phyloP scores from a whole-genome alignment of 2,888 invertebrate species.

The Cataglyphis livida region DNA sequence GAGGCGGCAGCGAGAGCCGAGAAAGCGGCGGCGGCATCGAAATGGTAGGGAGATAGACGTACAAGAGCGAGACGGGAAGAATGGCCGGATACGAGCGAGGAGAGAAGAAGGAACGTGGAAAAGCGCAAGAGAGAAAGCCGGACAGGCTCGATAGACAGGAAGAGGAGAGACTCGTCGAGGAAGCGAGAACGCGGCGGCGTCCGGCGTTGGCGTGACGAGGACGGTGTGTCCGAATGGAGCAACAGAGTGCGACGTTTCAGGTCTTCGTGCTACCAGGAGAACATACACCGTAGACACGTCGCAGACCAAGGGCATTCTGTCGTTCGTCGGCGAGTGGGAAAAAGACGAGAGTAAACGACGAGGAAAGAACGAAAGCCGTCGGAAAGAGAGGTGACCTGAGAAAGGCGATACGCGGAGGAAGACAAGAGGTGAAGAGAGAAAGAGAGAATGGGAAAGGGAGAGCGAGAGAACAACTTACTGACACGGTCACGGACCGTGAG shows the following conservation, averaged over 20 bases:
- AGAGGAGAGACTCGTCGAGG: slow-evolving; percentile 44
- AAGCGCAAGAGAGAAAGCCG: slow-evolving; percentile 48
- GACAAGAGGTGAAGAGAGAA: slow-evolving; percentile 35
- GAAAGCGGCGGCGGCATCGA: slow-evolving; percentile 50
- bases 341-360: slow-evolving; percentile 57
- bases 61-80: slow-evolving; percentile 35
- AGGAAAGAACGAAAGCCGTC: slow-evolving; percentile 48
- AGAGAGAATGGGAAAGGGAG: slow-evolving; percentile 33
- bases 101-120: slow-evolving; percentile 55
- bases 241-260: slow-evolving; percentile 84
- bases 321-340: slow-evolving; percentile 67
- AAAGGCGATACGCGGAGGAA: slow-evolving; percentile 54
- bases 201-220: slow-evolving; percentile 72
- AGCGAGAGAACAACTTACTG: slow-evolving; percentile 35
- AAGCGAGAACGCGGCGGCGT: slow-evolving; percentile 57
- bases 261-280: slow-evolving; percentile 84
- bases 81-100: slow-evolving; percentile 38
- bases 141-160: slow-evolving; percentile 38
- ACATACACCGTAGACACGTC: slow-evolving; percentile 76
- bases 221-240: slow-evolving; percentile 77
- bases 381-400: slow-evolving; percentile 52
- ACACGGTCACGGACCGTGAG: slow-evolving; percentile 54
- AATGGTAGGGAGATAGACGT: slow-evolving; percentile 53
- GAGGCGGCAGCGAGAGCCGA: slow-evolving; percentile 63
- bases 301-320: slow-evolving; percentile 77